Conservation (phyloP, 2,888 invertebrate genomes). For the Drosophila fungiperda region DNA sequence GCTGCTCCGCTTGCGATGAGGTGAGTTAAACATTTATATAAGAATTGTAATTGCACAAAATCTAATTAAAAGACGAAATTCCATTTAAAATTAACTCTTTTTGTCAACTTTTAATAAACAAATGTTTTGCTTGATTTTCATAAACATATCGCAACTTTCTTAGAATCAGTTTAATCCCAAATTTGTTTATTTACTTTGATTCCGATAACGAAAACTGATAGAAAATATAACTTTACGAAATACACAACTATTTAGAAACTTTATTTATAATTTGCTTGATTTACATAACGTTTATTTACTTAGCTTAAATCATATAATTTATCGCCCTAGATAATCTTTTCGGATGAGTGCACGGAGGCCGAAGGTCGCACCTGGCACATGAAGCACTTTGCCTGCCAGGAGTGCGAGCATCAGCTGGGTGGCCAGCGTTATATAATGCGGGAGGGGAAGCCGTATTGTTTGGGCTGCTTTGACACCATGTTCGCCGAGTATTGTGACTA, state of each 20-base stretch:
- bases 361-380: conserved; percentile 99
- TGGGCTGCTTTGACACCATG: conserved; percentile 97
- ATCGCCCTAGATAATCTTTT: conserved; percentile 93
- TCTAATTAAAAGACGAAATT: conserved; percentile 1
- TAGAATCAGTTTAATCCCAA: not conserved
- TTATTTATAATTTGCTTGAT: not conserved
- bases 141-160: too few relatives aligned
- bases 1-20: conserved; percentile 99
- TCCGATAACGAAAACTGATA: not conserved
- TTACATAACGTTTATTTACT: not conserved
- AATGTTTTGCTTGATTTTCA: not conserved
- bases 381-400: conserved; percentile 98
- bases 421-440: conserved; percentile 99
- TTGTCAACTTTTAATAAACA: not conserved
- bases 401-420: conserved; percentile 97
- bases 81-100: not conserved
- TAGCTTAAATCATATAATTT: not conserved
- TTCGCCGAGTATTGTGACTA: conserved; percentile 99
- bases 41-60: not conserved
- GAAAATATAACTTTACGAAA: not conserved
- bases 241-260: not conserved
- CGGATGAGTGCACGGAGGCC: conserved; percentile 99
- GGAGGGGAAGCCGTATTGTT: conserved; percentile 97
- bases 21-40: conserved; percentile 85
- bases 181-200: not conserved